Evolutionary conservation across 2,888 invertebrate species (phyloP), one percentile per base, ranked within the genome.

Genomic region (Drosophila aldrichi): DNA sequence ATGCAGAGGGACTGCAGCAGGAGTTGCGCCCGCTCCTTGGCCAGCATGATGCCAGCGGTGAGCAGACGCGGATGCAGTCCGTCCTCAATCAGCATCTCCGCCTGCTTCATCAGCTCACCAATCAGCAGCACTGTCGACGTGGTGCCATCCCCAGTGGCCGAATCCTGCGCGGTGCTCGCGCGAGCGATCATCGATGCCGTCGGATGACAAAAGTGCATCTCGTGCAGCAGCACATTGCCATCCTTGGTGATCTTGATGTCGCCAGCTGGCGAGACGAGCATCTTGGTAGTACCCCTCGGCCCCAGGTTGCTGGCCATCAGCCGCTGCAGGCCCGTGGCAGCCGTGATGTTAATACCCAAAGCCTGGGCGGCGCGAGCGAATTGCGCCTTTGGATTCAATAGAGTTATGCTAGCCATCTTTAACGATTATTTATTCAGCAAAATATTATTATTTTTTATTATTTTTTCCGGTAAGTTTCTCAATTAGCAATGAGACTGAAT

Each of bases 211-310:
- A 99, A 99, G 95, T 99, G 98, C 99, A 99, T 99, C 94, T 99
- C 99, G 91, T 99, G 98, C 6, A 99, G 94, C 4, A 99, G 94
- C 18, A 99, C 98, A 94, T 99, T 99, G 32, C 99, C 99, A 93
- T 99, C 99, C 93, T 99, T 99, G 3, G 99, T 99, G 77, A 99
- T 97, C 94, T 99, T 99, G 73, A 99, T 98, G 88, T 99, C 99
- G 44, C 99, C 99, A 29, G 99, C 96, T n/a, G 99, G 99, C 56
- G 99, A 99, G n/a, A 99, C 98, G 91, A 99, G 94, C 99, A 99
- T 99, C 96, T 99, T 99, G 95, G 99, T 96, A 72, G 99, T 99
- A 91, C 99, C 99, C 94, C 98, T 98, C 0, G 99, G 99, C n/a
- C 99, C 99, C 90, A 99, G 95, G 94, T 99, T 99, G 84, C 98